Percentiles rank a stretch among this genome's conserved stretches.
These are phyloP conservation scores for Rhorus exstirpatorius DNA, from an alignment of 2,888 invertebrate species.

Conservation along the genomic window DNA sequence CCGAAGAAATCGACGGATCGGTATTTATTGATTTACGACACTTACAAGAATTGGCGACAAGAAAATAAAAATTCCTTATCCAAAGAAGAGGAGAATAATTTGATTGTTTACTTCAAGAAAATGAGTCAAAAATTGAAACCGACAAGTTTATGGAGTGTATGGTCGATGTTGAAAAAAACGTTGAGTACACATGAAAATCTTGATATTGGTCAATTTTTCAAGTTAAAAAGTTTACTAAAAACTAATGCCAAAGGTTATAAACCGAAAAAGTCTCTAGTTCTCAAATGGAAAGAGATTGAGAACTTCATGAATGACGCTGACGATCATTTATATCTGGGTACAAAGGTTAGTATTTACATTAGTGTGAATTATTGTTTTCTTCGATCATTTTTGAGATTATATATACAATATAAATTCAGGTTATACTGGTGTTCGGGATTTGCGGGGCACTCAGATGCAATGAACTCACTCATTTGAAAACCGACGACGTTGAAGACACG, in stretches of 20 bases:
- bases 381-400: neutral
- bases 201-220: constrained; percentile 64
- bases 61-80: constrained; percentile 38
- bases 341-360: constrained; percentile 48
- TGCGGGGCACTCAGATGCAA: constrained; percentile 56
- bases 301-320: constrained; percentile 54
- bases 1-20: constrained; percentile 45
- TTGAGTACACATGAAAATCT: constrained; percentile 58
- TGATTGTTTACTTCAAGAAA: neutral
- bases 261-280: constrained; percentile 53
- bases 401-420: constrained; percentile 26
- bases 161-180: constrained; percentile 63
- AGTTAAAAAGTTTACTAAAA: constrained; percentile 66
- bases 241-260: constrained; percentile 39
- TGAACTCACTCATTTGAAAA: constrained; percentile 51
- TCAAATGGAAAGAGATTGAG: constrained; percentile 52
- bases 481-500: constrained; percentile 54
- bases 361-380: constrained; percentile 3
- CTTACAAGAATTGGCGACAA: constrained; percentile 47
- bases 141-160: constrained; percentile 45
- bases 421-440: constrained; percentile 62
- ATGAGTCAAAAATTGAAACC: constrained; percentile 26
- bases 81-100: constrained; percentile 45
- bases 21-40: constrained; percentile 37
- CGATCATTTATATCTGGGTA: constrained; percentile 49